Evolutionary conservation across 53 echinoderm and acorn worm genomes (phyloP).

Genomic region (Holothuria leucospilota): DNA sequence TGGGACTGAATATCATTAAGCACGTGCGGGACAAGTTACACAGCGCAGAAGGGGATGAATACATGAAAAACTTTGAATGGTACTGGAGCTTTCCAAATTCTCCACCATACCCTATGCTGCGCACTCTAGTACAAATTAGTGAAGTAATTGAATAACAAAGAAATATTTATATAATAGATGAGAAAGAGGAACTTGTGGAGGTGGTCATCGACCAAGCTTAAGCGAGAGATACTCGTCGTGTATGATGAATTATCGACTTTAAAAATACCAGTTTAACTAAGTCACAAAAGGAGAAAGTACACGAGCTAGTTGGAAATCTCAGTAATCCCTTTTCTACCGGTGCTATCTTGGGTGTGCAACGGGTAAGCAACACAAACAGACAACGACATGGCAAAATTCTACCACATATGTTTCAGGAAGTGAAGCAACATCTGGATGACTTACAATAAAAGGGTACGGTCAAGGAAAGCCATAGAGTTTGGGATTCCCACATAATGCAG

Average conservation of each 20-base stretch:
- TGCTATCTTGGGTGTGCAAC: constrained; percentile 42
- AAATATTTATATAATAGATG: neutral
- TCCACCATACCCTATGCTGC: no score
- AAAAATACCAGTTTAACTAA: neutral
- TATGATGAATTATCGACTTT: neutral
- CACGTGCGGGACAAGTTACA: neutral
- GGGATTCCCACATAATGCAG: constrained; percentile 51
- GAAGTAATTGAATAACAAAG: neutral
- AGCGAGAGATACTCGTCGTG: neutral
- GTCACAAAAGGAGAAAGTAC: neutral
- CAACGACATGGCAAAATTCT: constrained; percentile 35
- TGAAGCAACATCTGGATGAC: constrained; percentile 34
- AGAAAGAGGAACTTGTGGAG: neutral
- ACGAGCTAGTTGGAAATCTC: constrained; percentile 9
- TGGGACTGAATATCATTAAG: constrained; percentile 36
- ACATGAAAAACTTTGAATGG: constrained; percentile 5
- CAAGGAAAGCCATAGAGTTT: constrained; percentile 50
- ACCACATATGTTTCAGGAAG: constrained; percentile 30
- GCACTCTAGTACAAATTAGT: neutral
- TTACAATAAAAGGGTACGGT: constrained; percentile 26
- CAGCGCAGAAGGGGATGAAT: constrained; percentile 3
- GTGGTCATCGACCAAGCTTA: neutral
- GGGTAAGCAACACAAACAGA: constrained; percentile 32
- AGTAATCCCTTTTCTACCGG: constrained; percentile 34
- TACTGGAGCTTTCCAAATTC: no score